A percentile compares a stretch with the other conserved stretches of the same genome.
Evolutionary conservation across 2,113 vertebrate genomes (phyloP).

Genomic region (Limnothrissa miodon): DNA sequence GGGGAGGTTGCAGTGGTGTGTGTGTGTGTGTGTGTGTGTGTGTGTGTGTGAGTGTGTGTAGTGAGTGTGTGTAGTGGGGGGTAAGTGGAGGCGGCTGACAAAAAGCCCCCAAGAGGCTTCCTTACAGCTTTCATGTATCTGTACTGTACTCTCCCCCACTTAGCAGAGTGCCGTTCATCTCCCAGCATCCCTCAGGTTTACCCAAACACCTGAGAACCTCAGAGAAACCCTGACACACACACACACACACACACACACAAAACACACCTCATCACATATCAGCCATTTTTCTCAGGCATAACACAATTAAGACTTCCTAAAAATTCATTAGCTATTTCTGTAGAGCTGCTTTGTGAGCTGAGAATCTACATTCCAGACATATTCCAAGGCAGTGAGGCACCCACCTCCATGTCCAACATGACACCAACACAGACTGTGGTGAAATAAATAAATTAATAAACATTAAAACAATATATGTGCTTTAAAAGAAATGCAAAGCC

Average conservation of each 20-base stretch:
- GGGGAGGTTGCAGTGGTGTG: neutral
- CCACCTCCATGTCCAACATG: neutral
- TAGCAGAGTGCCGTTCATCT: neutral
- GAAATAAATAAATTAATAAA: neutral
- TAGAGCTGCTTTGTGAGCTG: neutral
- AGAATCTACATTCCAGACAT: neutral
- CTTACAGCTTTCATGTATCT: neutral
- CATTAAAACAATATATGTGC: neutral
- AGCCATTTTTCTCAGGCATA: neutral
- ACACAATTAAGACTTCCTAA: neutral
- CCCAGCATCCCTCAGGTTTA: neutral
- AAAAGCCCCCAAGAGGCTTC: neutral
- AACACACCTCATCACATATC: neutral
- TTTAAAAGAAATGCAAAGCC: constrained; percentile 1
- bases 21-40: neutral
- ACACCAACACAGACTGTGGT: neutral
- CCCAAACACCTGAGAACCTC: neutral
- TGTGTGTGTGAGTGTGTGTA: neutral
- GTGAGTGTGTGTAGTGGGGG: neutral
- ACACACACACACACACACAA: too few relatives aligned
- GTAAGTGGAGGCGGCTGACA: neutral
- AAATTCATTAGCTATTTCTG: neutral
- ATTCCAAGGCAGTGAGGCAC: neutral
- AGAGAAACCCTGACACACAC: neutral
- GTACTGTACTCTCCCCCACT: neutral